These are phyloP conservation scores for Drosophila nasuta DNA, from an alignment of 1,140 invertebrate species.

Conservation along the genomic window DNA sequence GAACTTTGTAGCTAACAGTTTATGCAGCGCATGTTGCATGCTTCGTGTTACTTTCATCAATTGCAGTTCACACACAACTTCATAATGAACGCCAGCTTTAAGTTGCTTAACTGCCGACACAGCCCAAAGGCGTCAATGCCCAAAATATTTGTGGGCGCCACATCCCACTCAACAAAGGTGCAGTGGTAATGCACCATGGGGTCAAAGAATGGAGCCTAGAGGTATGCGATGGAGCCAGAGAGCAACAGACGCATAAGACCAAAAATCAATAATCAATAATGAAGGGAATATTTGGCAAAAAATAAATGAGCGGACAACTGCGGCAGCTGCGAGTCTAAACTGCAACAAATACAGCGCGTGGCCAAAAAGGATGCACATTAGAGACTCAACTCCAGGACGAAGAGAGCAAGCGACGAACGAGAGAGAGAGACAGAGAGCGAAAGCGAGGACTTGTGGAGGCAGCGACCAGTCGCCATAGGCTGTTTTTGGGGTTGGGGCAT, in stretches of 20 bases:
- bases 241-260: constrained; percentile 1
- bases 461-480: constrained; percentile 40
- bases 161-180: neutral
- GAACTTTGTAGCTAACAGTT: constrained; percentile 2
- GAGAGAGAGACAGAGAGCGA: constrained; percentile 18
- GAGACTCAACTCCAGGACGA: constrained; percentile 24
- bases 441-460: constrained; percentile 44
- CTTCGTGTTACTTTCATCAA: constrained; percentile 1
- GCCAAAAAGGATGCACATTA: constrained; percentile 62
- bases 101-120: constrained; percentile 38
- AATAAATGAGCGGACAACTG: constrained; percentile 26
- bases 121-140: constrained; percentile 22
- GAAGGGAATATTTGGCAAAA: constrained; percentile 63
- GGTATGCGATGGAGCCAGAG: neutral
- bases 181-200: constrained; percentile 2
- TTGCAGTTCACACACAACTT: constrained; percentile 13
- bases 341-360: constrained; percentile 67
- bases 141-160: constrained; percentile 17
- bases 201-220: constrained; percentile 4
- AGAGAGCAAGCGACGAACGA: constrained; percentile 23
- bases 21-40: constrained; percentile 11
- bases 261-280: constrained; percentile 81
- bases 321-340: constrained; percentile 69
- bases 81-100: constrained; percentile 25
- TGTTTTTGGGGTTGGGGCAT: constrained; percentile 57